Evolutionary conservation across 2,888 invertebrate genomes (phyloP), one percentile per base, ranked within the genome.

Genomic region (Orchesella flavescens): DNA sequence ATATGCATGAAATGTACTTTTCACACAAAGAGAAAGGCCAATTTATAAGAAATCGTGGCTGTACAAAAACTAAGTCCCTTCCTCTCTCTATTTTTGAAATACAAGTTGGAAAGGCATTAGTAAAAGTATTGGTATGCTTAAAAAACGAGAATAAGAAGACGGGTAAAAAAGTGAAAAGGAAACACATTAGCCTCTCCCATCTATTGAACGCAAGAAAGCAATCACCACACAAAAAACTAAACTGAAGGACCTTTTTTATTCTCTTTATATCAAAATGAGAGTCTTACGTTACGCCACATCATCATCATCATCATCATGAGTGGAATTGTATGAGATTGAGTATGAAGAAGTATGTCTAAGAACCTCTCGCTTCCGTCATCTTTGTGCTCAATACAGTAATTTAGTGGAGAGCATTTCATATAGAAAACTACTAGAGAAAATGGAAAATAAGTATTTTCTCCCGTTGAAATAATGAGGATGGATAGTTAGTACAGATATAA

Each of bases 171-270:
- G 12, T 10, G 34, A 24, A 63, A 21, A 59, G 72, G 44, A 72
- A 72, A 59, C 44, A 23, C 72, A 59, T 72, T 57, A 72, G 72
- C 44, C 71, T 71, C 55, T 57, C n/a, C 71, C 34, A 55, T 34
- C 53, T 23, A 69, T 69, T 69, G 53, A 71, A 71, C 71, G 55
- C 71, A 71, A 71, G 43, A 55, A 71, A 71, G 71, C 57, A 71
- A 71, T 71, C 71, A 71, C 44, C 71, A 34, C 49, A 49, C 49
- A 49, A 49, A 49, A 49, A 49, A 44, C 66, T 46, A 66, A 43
- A 34, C 34, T 34, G 34, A 34, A 34, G 34, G 34, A 34, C 34
- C 34, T 34, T 34, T 34, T 34, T n/a, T n/a, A n/a, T n/a, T 34
- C 34, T 7, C 34, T 34, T 4, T 34, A 34, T 7, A 34, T 34